These are phyloP conservation scores for Acipenser oxyrinchus DNA, from an alignment of 2,797 vertebrate species.

Conservation along the genomic window DNA sequence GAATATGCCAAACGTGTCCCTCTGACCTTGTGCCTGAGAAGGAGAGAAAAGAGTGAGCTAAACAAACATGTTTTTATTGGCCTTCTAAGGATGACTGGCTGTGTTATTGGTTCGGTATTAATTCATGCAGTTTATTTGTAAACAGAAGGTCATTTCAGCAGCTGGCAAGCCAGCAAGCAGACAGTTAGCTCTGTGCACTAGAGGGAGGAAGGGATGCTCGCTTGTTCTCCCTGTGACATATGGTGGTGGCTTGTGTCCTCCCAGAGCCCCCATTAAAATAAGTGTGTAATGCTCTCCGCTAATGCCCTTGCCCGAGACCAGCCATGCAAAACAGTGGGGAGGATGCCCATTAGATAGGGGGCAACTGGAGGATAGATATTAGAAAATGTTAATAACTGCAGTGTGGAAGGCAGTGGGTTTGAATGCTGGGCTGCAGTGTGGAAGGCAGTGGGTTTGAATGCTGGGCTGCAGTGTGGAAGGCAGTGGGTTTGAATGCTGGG, in stretches of 20 bases:
- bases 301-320: slow-evolving; percentile 9
- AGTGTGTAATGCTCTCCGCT: slow-evolving; percentile 16
- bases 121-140: slow-evolving; percentile 46
- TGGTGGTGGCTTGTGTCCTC: slow-evolving; percentile 22
- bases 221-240: slow-evolving; percentile 28
- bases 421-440: no score
- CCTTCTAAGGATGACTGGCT: slow-evolving; percentile 21
- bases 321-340: no score
- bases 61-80: not conserved
- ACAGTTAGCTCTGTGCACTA: no score
- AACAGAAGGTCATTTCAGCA: slow-evolving; percentile 25
- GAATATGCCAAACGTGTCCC: no score
- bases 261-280: slow-evolving; percentile 9
- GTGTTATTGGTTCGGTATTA: slow-evolving; percentile 34
- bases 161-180: not conserved
- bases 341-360: no score
- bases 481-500: no score
- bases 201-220: slow-evolving; percentile 24
- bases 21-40: not conserved
- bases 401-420: no score
- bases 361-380: no score
- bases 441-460: no score
- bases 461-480: no score
- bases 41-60: not conserved
- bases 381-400: no score